phyloP scores from a whole-genome alignment of 2,113 vertebrate genomes.

The Cepphus grylle region DNA sequence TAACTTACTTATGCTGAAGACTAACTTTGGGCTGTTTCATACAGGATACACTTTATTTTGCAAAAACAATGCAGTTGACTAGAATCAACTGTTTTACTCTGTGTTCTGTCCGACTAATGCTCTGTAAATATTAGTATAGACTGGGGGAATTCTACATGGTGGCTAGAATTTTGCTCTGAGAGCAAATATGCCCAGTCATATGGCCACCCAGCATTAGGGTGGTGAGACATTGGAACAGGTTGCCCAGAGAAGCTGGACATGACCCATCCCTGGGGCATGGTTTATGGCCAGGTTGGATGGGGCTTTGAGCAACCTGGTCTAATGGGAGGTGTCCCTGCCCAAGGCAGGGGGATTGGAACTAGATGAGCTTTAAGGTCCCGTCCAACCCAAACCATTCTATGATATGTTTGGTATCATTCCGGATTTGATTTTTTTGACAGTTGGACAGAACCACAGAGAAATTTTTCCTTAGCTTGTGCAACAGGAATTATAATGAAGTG shows the following conservation, averaged over 20 bases:
- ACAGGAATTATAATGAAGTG: not conserved
- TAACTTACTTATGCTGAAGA: slow-evolving; percentile 2
- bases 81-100: not conserved
- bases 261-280: not conserved
- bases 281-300: not conserved
- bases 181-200: not conserved
- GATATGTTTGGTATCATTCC: not conserved
- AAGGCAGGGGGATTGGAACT: not conserved
- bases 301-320: not conserved
- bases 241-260: not conserved
- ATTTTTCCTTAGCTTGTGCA: not conserved
- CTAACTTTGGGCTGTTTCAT: not conserved
- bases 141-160: not conserved
- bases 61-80: not conserved
- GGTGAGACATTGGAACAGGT: not conserved
- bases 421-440: not conserved
- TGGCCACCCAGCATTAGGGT: not conserved
- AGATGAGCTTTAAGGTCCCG: not conserved
- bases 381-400: not conserved
- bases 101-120: not conserved
- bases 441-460: not conserved
- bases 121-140: not conserved
- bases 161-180: not conserved
- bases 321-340: not conserved
- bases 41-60: not conserved